phyloP scores from a whole-genome alignment of 1,140 invertebrate species.

The Sweltsa coloradensis region DNA sequence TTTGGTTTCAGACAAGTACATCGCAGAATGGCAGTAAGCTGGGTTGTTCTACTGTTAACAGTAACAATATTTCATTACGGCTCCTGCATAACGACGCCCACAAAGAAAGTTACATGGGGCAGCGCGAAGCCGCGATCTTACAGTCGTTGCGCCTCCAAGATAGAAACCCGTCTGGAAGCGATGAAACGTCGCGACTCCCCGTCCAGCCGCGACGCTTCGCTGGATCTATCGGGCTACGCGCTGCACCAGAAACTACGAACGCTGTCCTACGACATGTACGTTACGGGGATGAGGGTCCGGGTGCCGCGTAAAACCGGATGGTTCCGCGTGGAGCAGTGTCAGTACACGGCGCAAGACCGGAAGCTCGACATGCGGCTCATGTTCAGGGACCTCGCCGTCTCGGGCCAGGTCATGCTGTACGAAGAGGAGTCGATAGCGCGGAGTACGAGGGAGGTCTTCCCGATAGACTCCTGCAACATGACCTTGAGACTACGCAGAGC shows the following conservation, averaged over 20 bases:
- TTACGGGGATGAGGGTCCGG: slow-evolving; percentile 47
- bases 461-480: slow-evolving; percentile 56
- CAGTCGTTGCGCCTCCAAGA: slow-evolving; percentile 3
- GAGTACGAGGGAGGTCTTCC: slow-evolving; percentile 17
- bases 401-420: slow-evolving; percentile 34
- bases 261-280: slow-evolving; percentile 49
- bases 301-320: slow-evolving; percentile 38
- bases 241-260: slow-evolving; percentile 42
- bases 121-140: too few relatives aligned
- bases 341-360: slow-evolving; percentile 45
- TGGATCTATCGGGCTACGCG: slow-evolving; percentile 48
- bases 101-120: too few relatives aligned
- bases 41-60: too few relatives aligned
- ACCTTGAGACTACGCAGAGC: slow-evolving; percentile 58
- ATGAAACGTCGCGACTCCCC: background rate
- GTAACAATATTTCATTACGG: too few relatives aligned
- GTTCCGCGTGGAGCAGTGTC: slow-evolving; percentile 34
- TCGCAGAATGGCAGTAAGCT: too few relatives aligned
- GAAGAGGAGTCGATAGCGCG: slow-evolving; percentile 31
- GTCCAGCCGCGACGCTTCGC: slow-evolving; percentile 9
- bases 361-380: slow-evolving; percentile 59
- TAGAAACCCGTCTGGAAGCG: slow-evolving; percentile 2
- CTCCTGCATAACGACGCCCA: too few relatives aligned
- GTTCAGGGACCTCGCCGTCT: slow-evolving; percentile 65
- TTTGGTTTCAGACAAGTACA: too few relatives aligned